Evolutionary conservation across 2,888 invertebrate species (phyloP), one percentile per base, ranked within the genome.

Genomic region (Beris morrisii): DNA sequence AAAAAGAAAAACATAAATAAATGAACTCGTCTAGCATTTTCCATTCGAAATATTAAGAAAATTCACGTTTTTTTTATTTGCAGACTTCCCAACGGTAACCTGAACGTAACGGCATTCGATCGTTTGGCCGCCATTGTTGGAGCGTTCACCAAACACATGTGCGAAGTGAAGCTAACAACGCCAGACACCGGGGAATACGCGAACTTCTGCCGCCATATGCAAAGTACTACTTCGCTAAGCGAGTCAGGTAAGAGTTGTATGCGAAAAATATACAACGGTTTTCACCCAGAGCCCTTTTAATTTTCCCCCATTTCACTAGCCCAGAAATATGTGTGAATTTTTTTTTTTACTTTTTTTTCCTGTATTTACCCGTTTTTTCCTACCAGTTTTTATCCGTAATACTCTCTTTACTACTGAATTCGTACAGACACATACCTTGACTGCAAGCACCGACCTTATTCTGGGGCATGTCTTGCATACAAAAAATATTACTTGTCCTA

Each of bases 1-100:
- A 12, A 11, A 44, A 44, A 11, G 44, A 44, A 44, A 44, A 44
- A 44, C 11, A 44, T 44, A 44, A 12, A 9, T 12, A 11, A 9
- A 12, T 11, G 12, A 64, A 64, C 45, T 53, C 22, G 22, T 22
- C 22, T 22, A 22, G 22, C 22, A 22, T 22, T 22, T 22, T 22
- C 22, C 22, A 22, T 22, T 22, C 22, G 22, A 22, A 22, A 22
- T 22, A 22, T 22, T 22, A 22, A 22, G 22, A 22, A 22, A 22
- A 22, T 22, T 1, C 48, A 38, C 3, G 1, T 9, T 9, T 38
- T 38, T 12, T n/a, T 12, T 46, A 46, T 12, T 82, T 82, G 48
- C 80, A 90, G 90, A 75, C 83, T 92, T 73, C 88, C 90, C 69
- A 91, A 91, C 81, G 92, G 92, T 67, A 91, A 92, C 82, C 88